Percentiles rank a stretch among this genome's conserved stretches.
phyloP scores from a whole-genome alignment of 2,888 invertebrate species.

The Chrysina gloriosa region DNA sequence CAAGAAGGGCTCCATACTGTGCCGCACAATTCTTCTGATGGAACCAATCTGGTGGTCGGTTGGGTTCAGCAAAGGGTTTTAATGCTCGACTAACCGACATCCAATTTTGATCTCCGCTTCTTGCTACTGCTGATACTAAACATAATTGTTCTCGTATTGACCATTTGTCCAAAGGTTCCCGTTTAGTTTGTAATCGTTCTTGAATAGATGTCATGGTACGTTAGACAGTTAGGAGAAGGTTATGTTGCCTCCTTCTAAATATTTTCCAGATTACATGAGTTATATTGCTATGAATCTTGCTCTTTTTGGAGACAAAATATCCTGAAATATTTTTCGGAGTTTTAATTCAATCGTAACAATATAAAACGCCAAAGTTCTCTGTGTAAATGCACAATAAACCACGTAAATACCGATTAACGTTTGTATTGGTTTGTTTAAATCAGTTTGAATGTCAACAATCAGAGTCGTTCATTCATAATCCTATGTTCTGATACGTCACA shows the following conservation, averaged over 20 bases:
- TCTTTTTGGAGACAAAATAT: too few relatives aligned
- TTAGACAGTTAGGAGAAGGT: slow-evolving; percentile 19
- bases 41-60: slow-evolving; percentile 86
- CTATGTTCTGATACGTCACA: too few relatives aligned
- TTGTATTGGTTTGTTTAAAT: too few relatives aligned
- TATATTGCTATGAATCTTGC: too few relatives aligned
- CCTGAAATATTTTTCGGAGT: too few relatives aligned
- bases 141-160: slow-evolving; percentile 85
- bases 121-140: slow-evolving; percentile 85
- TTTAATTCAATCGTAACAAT: too few relatives aligned
- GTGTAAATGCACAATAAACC: too few relatives aligned
- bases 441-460: too few relatives aligned
- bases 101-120: slow-evolving; percentile 93
- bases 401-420: too few relatives aligned
- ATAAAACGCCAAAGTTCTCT: too few relatives aligned
- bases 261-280: too few relatives aligned
- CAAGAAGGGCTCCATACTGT: slow-evolving; percentile 85
- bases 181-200: slow-evolving; percentile 69
- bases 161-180: slow-evolving; percentile 86
- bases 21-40: slow-evolving; percentile 91
- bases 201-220: slow-evolving; percentile 61
- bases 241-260: slow-evolving; percentile 1
- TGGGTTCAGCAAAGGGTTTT: slow-evolving; percentile 81
- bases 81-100: slow-evolving; percentile 86
- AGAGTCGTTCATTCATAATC: too few relatives aligned